phyloP scores from a whole-genome alignment of 2,888 invertebrate species.

The Callinectes sapidus region DNA sequence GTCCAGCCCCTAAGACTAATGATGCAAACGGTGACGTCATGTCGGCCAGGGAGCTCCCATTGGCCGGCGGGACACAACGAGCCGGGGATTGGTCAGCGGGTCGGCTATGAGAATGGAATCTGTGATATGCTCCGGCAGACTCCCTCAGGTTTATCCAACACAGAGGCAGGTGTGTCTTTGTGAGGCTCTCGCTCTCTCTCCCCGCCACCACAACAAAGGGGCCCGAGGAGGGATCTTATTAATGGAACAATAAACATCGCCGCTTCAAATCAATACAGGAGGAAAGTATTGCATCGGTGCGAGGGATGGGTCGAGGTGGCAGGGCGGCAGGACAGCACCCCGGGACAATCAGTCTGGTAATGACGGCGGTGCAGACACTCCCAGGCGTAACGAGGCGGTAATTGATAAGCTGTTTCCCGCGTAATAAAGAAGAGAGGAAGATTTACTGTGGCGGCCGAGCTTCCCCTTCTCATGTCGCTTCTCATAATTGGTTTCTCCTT shows the following conservation, averaged over 20 bases:
- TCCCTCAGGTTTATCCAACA: slow-evolving; percentile 27
- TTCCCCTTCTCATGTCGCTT: slow-evolving; percentile 27
- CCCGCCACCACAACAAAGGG: slow-evolving; percentile 29
- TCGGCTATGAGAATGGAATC: slow-evolving; percentile 45
- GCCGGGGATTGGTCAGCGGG: slow-evolving; percentile 55
- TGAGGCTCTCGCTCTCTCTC: slow-evolving; percentile 3
- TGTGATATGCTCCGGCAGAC: slow-evolving; percentile 22
- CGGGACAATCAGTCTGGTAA: slow-evolving; percentile 46
- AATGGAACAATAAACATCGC: slow-evolving; percentile 35
- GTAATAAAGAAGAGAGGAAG: slow-evolving; percentile 56
- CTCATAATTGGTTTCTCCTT: slow-evolving; percentile 47
- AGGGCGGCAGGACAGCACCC: slow-evolving; percentile 5
- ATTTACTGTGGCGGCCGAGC: slow-evolving; percentile 45
- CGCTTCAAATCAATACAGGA: slow-evolving; percentile 42
- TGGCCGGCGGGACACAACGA: slow-evolving; percentile 36
- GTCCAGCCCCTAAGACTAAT: slow-evolving; percentile 56
- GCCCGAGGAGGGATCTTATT: not conserved
- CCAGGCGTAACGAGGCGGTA: slow-evolving; percentile 54
- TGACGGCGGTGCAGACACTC: slow-evolving; percentile 49
- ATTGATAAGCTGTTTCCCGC: slow-evolving; percentile 58
- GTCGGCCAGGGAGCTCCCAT: slow-evolving; percentile 41
- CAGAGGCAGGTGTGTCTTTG: slow-evolving; percentile 32
- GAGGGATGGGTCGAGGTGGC: not conserved
- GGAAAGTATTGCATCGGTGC: slow-evolving; percentile 9
- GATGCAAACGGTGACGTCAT: slow-evolving; percentile 63